A percentile compares a stretch with the other conserved stretches of the same genome.
phyloP scores from a whole-genome alignment of 2,888 invertebrate species.

The Epistrophe eligans region DNA sequence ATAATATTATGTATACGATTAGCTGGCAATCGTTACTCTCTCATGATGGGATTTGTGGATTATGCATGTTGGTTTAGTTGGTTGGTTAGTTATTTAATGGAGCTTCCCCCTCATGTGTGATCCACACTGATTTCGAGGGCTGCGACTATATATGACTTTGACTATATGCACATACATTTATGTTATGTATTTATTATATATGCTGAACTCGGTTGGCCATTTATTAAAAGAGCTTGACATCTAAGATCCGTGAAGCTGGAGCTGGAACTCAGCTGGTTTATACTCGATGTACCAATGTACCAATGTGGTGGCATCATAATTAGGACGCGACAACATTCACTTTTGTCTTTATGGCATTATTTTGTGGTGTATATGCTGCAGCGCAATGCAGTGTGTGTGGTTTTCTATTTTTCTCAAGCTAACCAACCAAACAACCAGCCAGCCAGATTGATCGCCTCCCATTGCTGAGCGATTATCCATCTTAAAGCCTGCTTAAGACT shows the following conservation, averaged over 20 bases:
- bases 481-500: slow-evolving; percentile 35
- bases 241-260: slow-evolving; percentile 77
- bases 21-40: slow-evolving; percentile 30
- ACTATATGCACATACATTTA: background rate
- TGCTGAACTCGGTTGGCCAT: slow-evolving; percentile 60
- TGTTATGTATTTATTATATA: no score
- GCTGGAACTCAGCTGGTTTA: slow-evolving; percentile 23
- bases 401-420: slow-evolving; percentile 35
- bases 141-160: slow-evolving; percentile 9
- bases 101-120: slow-evolving; percentile 62
- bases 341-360: slow-evolving; percentile 67
- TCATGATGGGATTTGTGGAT: slow-evolving; percentile 33
- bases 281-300: background rate
- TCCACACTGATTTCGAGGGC: slow-evolving; percentile 44
- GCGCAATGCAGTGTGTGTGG: slow-evolving; percentile 28
- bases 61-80: slow-evolving; percentile 43
- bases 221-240: slow-evolving; percentile 77
- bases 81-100: slow-evolving; percentile 37
- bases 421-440: background rate
- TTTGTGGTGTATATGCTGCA: background rate
- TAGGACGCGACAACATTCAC: slow-evolving; percentile 76
- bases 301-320: slow-evolving; percentile 72
- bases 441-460: slow-evolving; percentile 63
- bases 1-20: slow-evolving; percentile 13
- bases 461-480: slow-evolving; percentile 49